phyloP scores from a whole-genome alignment of 2,888 invertebrate genomes.

The Xestia sexstrigata region DNA sequence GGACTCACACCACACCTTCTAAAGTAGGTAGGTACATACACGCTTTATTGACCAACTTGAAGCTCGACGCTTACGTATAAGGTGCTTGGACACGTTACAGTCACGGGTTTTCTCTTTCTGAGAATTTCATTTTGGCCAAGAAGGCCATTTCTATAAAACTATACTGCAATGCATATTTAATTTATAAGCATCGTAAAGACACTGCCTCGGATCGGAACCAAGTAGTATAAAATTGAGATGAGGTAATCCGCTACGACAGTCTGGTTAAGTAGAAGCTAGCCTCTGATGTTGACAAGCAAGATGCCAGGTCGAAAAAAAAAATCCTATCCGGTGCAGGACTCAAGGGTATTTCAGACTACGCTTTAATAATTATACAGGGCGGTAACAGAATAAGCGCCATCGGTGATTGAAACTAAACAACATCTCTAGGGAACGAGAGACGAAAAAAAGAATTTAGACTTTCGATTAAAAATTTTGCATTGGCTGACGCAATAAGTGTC shows the following conservation, averaged over 20 bases:
- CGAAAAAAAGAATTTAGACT: not conserved
- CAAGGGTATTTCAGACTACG: too few species aligned
- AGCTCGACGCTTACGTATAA: not conserved
- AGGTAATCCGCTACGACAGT: too few species aligned
- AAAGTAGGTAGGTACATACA: constrained; percentile 10
- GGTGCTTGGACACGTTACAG: not conserved
- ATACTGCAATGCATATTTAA: not conserved
- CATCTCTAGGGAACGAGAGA: too few species aligned
- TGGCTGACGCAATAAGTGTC: not conserved
- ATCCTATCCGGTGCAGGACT: too few species aligned
- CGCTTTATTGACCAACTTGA: constrained; percentile 26
- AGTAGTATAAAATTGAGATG: too few species aligned
- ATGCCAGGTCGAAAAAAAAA: too few species aligned
- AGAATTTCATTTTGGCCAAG: too few species aligned
- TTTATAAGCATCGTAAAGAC: not conserved
- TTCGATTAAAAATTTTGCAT: not conserved
- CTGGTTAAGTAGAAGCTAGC: too few species aligned
- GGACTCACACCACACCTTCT: constrained; percentile 24
- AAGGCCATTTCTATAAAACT: not conserved
- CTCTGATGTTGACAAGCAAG: too few species aligned
- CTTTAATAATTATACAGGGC: too few species aligned
- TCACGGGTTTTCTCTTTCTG: not conserved
- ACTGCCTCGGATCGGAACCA: too few species aligned
- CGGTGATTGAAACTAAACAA: not conserved
- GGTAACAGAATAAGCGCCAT: too few species aligned